Conservation (phyloP, 1,140 invertebrate genomes). For the Cecropterus lyciades region DNA sequence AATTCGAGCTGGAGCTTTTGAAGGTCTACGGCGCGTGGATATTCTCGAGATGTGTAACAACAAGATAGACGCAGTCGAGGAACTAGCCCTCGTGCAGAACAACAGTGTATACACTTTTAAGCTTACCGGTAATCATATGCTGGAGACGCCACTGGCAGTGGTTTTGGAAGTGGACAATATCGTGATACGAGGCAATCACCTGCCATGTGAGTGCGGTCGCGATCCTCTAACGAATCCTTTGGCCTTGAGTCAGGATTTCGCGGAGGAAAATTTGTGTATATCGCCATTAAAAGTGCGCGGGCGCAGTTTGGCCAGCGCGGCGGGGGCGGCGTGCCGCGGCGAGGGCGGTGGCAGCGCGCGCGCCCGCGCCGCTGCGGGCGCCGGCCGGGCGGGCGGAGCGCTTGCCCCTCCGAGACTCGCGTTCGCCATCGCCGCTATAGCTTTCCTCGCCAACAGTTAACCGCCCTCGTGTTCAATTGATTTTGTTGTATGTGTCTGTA, state of each 20-base stretch:
- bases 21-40: constrained; percentile 88
- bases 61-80: constrained; percentile 92
- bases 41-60: constrained; percentile 91
- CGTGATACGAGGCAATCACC: constrained; percentile 90
- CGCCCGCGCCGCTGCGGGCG: constrained; percentile 66
- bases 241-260: constrained; percentile 89
- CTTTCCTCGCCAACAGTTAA: constrained; percentile 69
- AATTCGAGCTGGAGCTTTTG: constrained; percentile 89
- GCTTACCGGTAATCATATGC: constrained; percentile 92
- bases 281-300: constrained; percentile 92
- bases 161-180: constrained; percentile 88
- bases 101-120: constrained; percentile 88
- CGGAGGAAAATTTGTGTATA: constrained; percentile 92
- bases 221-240: constrained; percentile 90
- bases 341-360: constrained; percentile 70
- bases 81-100: constrained; percentile 87
- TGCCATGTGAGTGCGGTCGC: constrained; percentile 93
- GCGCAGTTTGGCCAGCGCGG: constrained; percentile 88
- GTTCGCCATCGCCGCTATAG: constrained; percentile 54
- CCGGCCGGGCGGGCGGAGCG: constrained; percentile 46
- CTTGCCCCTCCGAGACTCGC: constrained; percentile 52
- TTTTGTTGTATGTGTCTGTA: constrained; percentile 70
- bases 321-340: constrained; percentile 85
- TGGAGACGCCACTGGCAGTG: constrained; percentile 88
- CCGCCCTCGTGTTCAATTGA: constrained; percentile 72